A percentile compares a stretch with the other conserved stretches of the same genome.
These are phyloP conservation scores for Salvator merianae DNA, from an alignment of 2,113 vertebrate genomes.

Conservation along the genomic window DNA sequence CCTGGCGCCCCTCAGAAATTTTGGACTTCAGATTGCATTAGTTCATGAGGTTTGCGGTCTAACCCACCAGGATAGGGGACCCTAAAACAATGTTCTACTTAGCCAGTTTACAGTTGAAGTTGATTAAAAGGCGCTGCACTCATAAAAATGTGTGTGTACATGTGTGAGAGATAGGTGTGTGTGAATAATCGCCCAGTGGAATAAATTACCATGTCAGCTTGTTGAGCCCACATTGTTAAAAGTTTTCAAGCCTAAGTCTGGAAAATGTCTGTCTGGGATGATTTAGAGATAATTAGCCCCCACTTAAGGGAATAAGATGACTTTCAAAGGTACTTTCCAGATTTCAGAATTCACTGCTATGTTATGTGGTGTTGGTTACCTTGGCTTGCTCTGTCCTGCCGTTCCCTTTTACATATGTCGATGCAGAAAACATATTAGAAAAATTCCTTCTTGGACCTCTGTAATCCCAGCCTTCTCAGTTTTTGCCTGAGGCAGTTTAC, in stretches of 20 bases:
- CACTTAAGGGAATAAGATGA: conserved; percentile 15
- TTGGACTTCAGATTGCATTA: no score
- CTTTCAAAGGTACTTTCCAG: conserved; percentile 17
- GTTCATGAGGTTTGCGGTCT: no score
- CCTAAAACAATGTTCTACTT: no score
- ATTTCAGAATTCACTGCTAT: background rate
- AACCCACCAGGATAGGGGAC: no score
- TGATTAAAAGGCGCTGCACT: background rate
- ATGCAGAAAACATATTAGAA: background rate
- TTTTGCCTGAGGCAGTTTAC: background rate
- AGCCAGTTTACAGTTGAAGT: background rate
- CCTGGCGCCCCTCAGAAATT: background rate
- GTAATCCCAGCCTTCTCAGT: background rate
- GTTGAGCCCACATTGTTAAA: conserved; percentile 10
- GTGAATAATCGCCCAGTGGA: background rate
- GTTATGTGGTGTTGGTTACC: background rate
- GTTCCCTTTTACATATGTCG: background rate
- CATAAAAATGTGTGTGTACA: background rate
- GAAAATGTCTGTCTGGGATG: conserved; percentile 17
- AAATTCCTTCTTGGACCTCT: background rate
- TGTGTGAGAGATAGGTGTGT: background rate
- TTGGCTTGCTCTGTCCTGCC: background rate
- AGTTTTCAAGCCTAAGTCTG: background rate
- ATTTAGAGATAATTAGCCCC: conserved; percentile 26
- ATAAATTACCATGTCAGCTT: conserved; percentile 20